Evolutionary conservation across 2,113 vertebrate species (phyloP).

Genomic region (Morone chrysops): DNA sequence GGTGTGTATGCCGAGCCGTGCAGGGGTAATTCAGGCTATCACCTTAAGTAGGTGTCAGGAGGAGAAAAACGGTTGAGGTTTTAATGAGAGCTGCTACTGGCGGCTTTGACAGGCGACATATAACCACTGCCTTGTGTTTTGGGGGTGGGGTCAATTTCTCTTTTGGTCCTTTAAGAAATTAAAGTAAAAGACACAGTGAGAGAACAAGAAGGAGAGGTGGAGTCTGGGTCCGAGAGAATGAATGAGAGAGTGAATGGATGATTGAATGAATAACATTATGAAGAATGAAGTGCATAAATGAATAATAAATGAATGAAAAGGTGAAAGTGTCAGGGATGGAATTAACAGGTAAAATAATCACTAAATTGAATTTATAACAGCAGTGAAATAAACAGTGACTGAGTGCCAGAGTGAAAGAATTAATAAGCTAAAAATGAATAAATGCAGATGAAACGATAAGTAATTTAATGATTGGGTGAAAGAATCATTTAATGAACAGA

Average conservation of each 20-base stretch:
- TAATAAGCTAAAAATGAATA: not conserved
- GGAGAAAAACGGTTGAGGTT: slow-evolving; percentile 72
- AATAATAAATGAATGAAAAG: slow-evolving; percentile 47
- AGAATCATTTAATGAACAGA: not conserved
- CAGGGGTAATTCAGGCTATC: slow-evolving; percentile 73
- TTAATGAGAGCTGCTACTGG: slow-evolving; percentile 74
- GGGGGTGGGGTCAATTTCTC: slow-evolving; percentile 39
- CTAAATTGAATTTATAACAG: slow-evolving; percentile 8
- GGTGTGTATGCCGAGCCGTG: slow-evolving; percentile 35
- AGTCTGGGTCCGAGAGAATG: slow-evolving; percentile 6
- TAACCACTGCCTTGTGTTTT: slow-evolving; percentile 56
- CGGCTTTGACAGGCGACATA: slow-evolving; percentile 62
- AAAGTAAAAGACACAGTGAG: slow-evolving; percentile 55
- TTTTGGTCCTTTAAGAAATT: slow-evolving; percentile 70
- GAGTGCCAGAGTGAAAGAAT: not conserved
- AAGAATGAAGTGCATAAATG: slow-evolving; percentile 49
- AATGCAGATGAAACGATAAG: not conserved
- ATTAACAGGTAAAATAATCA: slow-evolving; percentile 43
- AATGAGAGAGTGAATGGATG: slow-evolving; percentile 40
- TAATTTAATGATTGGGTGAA: not conserved
- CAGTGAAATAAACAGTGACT: not conserved
- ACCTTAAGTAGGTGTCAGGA: slow-evolving; percentile 78
- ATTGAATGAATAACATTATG: slow-evolving; percentile 25
- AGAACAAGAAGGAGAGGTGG: not conserved
- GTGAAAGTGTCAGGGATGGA: slow-evolving; percentile 40